Evolutionary conservation across 2,888 invertebrate species (phyloP), one percentile per base, ranked within the genome.

Genomic region (Boloria euphrosyne): DNA sequence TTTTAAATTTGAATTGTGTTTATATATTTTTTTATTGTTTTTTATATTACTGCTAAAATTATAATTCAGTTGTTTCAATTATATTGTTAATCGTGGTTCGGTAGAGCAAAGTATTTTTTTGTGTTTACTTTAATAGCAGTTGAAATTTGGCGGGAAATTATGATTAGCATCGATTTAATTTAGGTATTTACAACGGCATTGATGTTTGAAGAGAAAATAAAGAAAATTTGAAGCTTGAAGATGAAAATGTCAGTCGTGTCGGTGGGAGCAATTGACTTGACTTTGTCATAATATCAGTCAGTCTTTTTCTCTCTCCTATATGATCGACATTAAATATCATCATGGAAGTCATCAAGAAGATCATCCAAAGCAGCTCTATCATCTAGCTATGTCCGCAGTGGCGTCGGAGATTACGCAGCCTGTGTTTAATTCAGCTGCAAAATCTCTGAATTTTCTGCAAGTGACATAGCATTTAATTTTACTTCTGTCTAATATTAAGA

Each of bases 271-370:
- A 93, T 90, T 86, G 95, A 93, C 94, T 93, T 80, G 94, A 92
- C 94, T 94, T 86, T 90, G 50, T 86, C 77, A n/a, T n/a, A 22
- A 75, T 80, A 78, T 83, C 81, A 95, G 95, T 95, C 95, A 95
- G 95, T 95, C 95, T 95, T 95, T 95, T 95, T 95, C 95, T 95
- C 95, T 95, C 95, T 95, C 95, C 95, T 95, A 95, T 95, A 92
- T 90, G 92, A 89, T 87, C 82, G 87, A 89, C 93, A 93, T 93
- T 82, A 84, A 80, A 78, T 74, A 72, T 79, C 92, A 60, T 58
- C 66, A 63, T 63, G 57, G 38, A 62, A 65, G 51, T 13, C 49
- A 46, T n/a, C n/a, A n/a, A n/a, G n/a, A n/a, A 47, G 27, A 51
- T 64, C 63, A 70, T 67, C 55, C 55, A 46, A 3, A 44, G 44